phyloP scores from a whole-genome alignment of 1,140 invertebrate species.

The Pinna nobilis region DNA sequence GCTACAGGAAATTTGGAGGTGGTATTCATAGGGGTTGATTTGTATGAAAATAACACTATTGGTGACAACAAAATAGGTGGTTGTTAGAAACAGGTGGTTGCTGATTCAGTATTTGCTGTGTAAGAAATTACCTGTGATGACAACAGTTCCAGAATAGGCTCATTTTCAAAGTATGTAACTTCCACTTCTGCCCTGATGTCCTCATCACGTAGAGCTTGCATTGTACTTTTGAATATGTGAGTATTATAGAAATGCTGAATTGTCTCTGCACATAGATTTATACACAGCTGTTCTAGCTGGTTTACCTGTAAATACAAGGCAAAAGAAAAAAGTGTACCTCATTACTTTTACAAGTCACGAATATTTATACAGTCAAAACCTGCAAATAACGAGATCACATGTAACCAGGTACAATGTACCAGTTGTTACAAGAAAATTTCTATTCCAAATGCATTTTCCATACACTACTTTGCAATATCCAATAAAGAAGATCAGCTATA shows the following conservation, averaged over 20 bases:
- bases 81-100: no score
- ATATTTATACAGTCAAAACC: no score
- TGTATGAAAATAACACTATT: no score
- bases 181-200: slow-evolving; percentile 93
- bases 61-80: no score
- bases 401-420: no score
- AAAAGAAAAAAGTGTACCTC: slow-evolving; percentile 19
- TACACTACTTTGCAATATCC: not conserved
- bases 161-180: slow-evolving; percentile 96
- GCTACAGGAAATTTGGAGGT: no score
- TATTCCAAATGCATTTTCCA: no score
- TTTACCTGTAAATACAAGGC: slow-evolving; percentile 79
- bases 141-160: slow-evolving; percentile 95
- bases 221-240: slow-evolving; percentile 95
- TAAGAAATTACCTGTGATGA: slow-evolving; percentile 85
- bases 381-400: no score
- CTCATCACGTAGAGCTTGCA: slow-evolving; percentile 95
- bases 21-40: no score
- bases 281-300: slow-evolving; percentile 94
- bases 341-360: not conserved
- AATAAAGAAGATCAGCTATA: not conserved
- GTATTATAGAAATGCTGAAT: slow-evolving; percentile 99
- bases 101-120: no score
- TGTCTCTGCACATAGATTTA: slow-evolving; percentile 95
- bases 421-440: no score